Evolutionary conservation across 2,888 invertebrate species (phyloP).

Genomic region (Mechanitis mazaeus): DNA sequence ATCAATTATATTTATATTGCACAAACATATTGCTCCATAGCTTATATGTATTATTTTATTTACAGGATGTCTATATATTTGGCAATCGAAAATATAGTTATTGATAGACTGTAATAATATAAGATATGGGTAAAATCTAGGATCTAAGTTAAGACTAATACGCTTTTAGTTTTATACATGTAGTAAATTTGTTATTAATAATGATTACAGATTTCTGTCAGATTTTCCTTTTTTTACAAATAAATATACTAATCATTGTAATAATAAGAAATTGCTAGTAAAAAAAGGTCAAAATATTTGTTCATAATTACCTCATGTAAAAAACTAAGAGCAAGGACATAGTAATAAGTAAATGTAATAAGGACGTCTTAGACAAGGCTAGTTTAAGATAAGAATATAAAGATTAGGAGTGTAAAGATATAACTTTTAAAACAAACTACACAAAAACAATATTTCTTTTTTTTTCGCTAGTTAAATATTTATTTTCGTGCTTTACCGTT

Average conservation of each 20-base stretch:
- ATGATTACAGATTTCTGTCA: not conserved
- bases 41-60: slow-evolving; percentile 16
- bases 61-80: slow-evolving; percentile 19
- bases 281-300: too few species aligned
- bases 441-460: too few species aligned
- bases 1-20: not conserved
- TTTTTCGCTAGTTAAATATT: too few species aligned
- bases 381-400: slow-evolving; percentile 27
- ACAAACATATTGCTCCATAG: not conserved
- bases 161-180: slow-evolving; percentile 12
- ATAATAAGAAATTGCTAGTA: too few species aligned
- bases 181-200: not conserved
- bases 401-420: slow-evolving; percentile 4
- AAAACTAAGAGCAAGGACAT: slow-evolving; percentile 14
- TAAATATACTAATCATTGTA: too few species aligned
- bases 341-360: slow-evolving; percentile 14
- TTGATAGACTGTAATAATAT: slow-evolving; percentile 12
- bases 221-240: not conserved
- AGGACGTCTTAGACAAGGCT: slow-evolving; percentile 58
- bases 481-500: too few species aligned
- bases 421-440: not conserved
- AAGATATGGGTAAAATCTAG: slow-evolving; percentile 21
- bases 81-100: slow-evolving; percentile 23
- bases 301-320: slow-evolving; percentile 3
- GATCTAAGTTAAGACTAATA: slow-evolving; percentile 21